Conservation (phyloP, 1,140 invertebrate genomes). For the Lutraria rhynchaena region DNA sequence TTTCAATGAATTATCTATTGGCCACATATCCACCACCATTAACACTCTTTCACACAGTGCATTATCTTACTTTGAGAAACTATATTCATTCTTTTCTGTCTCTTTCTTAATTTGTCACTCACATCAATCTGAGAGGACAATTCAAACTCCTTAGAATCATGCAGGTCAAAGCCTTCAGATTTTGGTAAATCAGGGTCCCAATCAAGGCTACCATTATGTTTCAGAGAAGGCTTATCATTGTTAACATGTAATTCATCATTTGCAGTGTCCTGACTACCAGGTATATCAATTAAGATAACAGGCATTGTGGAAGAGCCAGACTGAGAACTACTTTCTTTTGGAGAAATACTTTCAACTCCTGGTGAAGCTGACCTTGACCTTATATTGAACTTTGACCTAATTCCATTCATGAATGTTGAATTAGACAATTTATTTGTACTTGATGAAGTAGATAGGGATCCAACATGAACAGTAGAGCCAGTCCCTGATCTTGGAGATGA, state of each 20-base stretch:
- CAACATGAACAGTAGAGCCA: conserved; percentile 6
- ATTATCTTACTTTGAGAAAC: conserved; percentile 3
- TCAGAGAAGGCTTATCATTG: background rate
- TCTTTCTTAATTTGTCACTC: conserved; percentile 31
- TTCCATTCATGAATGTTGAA: conserved; percentile 19
- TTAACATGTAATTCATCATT: background rate
- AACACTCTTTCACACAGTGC: conserved; percentile 8
- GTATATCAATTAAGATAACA: conserved; percentile 33
- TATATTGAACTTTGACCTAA: conserved; percentile 10
- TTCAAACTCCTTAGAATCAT: conserved; percentile 27
- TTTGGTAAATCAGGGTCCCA: conserved; percentile 5
- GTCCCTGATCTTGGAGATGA: background rate
- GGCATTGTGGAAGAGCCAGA: conserved; percentile 22
- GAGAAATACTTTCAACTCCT: conserved; percentile 44
- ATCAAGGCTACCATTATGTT: background rate
- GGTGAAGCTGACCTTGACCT: conserved; percentile 3
- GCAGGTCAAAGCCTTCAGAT: conserved; percentile 44
- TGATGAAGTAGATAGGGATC: conserved; percentile 19
- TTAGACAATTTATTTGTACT: conserved; percentile 16
- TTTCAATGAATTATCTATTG: too few relatives aligned
- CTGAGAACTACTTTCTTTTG: background rate
- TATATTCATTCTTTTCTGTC: conserved; percentile 3
- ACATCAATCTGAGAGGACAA: conserved; percentile 14
- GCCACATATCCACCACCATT: background rate
- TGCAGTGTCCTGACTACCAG: background rate